Evolutionary conservation across 2,797 vertebrate species (phyloP).

Genomic region (Alouatta caraya): DNA sequence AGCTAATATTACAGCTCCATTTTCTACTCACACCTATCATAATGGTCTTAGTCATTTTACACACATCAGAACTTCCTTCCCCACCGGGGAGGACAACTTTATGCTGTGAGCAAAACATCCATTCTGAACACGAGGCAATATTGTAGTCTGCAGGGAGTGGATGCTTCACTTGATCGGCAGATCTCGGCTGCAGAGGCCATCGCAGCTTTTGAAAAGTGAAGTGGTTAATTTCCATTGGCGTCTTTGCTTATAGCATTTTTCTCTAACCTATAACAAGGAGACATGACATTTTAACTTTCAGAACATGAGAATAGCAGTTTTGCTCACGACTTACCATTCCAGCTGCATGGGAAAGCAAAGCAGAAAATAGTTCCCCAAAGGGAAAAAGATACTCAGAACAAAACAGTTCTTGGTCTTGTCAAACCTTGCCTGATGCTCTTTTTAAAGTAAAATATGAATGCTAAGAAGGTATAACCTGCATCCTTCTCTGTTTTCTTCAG

Average conservation of each 20-base stretch:
- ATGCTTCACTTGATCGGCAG: slow-evolving; percentile 54
- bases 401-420: slow-evolving; percentile 35
- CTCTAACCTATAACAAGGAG: slow-evolving; percentile 64
- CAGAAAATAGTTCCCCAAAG: slow-evolving; percentile 55
- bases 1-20: not conserved
- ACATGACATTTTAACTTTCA: slow-evolving; percentile 65
- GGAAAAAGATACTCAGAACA: slow-evolving; percentile 15
- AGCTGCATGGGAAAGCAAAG: slow-evolving; percentile 68
- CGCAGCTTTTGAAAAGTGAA: slow-evolving; percentile 77
- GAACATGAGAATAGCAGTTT: slow-evolving; percentile 60
- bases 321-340: slow-evolving; percentile 61
- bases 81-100: not conserved
- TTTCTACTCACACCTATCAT: slow-evolving; percentile 24
- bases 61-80: slow-evolving; percentile 14
- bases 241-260: slow-evolving; percentile 73
- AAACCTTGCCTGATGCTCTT: slow-evolving; percentile 55
- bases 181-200: slow-evolving; percentile 37
- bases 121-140: slow-evolving; percentile 5
- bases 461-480: slow-evolving; percentile 57
- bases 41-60: slow-evolving; percentile 6
- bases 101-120: slow-evolving; percentile 39
- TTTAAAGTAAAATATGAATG: slow-evolving; percentile 54
- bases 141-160: not conserved
- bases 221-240: slow-evolving; percentile 75
- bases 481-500: slow-evolving; percentile 56